Percentiles rank a stretch among this genome's conserved stretches.
Evolutionary conservation across 2,797 vertebrate genomes (phyloP).

Genomic region (Danionella dracula): DNA sequence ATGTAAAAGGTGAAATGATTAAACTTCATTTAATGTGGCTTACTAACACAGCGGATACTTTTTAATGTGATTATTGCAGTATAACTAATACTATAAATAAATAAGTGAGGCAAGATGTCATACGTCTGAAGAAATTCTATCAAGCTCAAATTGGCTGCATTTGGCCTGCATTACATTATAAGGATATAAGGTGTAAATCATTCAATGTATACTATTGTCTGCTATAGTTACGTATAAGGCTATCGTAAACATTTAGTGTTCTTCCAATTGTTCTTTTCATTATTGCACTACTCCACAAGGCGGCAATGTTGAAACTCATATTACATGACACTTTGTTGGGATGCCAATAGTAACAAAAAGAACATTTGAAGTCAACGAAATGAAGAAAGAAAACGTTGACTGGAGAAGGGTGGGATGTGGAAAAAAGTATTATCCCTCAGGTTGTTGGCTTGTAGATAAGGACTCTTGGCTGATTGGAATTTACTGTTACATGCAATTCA

Average conservation of each 20-base stretch:
- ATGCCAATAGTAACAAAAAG: conserved; percentile 24
- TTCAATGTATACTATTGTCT: not conserved
- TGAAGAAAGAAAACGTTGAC: conserved; percentile 11
- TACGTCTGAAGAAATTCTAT: too few species aligned
- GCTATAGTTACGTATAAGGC: not conserved
- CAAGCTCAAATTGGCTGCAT: too few species aligned
- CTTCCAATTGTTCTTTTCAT: not conserved
- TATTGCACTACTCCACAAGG: conserved; percentile 17
- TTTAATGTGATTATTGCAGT: too few species aligned
- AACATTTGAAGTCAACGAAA: conserved; percentile 10
- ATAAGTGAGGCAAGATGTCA: too few species aligned
- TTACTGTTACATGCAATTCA: conserved; percentile 33
- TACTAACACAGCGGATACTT: too few species aligned
- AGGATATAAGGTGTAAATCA: too few species aligned
- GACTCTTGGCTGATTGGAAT: conserved; percentile 39
- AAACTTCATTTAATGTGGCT: conserved; percentile 39
- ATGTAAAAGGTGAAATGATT: conserved; percentile 29
- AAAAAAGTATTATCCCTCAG: conserved; percentile 26
- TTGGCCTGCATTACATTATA: too few species aligned
- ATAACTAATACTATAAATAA: too few species aligned
- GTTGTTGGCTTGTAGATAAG: conserved; percentile 40
- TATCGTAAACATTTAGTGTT: not conserved
- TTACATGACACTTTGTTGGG: conserved; percentile 14
- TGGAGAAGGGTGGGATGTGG: not conserved
- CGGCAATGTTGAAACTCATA: conserved; percentile 45